A percentile compares a stretch with the other conserved stretches of the same genome.
Evolutionary conservation across 2,797 vertebrate genomes (phyloP).

Genomic region (Lophotriccus pileatus): DNA sequence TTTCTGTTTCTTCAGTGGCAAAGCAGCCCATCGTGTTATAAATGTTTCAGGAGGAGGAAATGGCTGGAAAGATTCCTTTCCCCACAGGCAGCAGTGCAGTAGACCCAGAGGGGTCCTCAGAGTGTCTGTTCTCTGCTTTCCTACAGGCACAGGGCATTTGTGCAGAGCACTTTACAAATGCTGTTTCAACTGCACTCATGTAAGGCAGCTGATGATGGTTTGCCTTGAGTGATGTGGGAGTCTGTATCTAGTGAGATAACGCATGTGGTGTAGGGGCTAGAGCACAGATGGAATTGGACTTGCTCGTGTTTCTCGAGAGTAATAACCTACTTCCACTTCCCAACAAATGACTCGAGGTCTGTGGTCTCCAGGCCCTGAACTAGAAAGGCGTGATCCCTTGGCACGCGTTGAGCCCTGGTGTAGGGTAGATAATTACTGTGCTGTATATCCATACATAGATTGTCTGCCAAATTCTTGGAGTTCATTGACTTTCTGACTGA

Average conservation of each 20-base stretch:
- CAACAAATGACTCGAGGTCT: neutral
- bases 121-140: neutral
- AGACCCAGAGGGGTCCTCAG: neutral
- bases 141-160: neutral
- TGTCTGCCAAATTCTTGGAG: neutral
- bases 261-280: neutral
- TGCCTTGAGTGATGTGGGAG: neutral
- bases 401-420: accelerated
- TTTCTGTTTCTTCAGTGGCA: neutral
- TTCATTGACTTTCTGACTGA: neutral
- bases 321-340: neutral
- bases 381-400: neutral
- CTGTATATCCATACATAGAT: neutral
- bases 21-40: neutral
- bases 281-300: neutral
- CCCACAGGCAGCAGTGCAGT: neutral
- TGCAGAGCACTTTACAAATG: neutral
- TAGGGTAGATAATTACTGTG: neutral
- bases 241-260: neutral
- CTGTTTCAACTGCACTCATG: neutral
- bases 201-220: neutral
- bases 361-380: neutral
- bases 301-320: neutral
- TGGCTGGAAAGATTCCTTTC: neutral
- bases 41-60: neutral